Evolutionary conservation across 2,113 vertebrate genomes (phyloP), one percentile per base, ranked within the genome.

Genomic region (Nestor notabilis): DNA sequence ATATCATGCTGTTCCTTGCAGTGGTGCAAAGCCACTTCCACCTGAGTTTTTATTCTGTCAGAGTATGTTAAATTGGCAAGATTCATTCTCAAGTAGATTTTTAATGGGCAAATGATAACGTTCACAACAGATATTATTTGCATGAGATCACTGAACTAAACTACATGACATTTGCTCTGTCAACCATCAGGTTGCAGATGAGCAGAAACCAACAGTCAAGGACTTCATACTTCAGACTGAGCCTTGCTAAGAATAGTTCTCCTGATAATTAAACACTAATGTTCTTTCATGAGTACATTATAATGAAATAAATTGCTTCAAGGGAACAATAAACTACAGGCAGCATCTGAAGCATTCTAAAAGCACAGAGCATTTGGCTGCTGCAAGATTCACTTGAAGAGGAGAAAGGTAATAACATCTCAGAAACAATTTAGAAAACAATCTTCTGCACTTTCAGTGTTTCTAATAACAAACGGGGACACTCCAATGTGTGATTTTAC

Each of bases 281-380:
- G 93, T 90, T 95, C 96, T 88, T 96, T 95, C 89, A 92, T 90
- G 95, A 97, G 94, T 94, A 78, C 93, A 80, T 95, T 93, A 94
- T 97, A 96, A 97, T 94, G 93, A 91, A 97, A 97, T 93, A 94
- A 97, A 97, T 95, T 94, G 93, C 93, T 97, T 83, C 78, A 33
- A 96, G 94, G 95, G 96, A 97, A 94, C 93, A 95, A 95, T 95
- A 95, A 97, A 83, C 95, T 83, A 90, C 82, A 90, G 89, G 93
- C 87, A 97, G 83, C 93, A 93, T 94, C 84, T 77, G 94, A 96
- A 90, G 87, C 93, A 68, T 93, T 95, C 95, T 74, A 96, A 88
- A 71, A 78, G 84, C 81, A 66, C 74, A 24, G 71, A 95, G 83
- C 70, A 83, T 94, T 97, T 87, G 82, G 89, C 93, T 94, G 95